Base-by-base conservation (phyloP, 2,797 vertebrate genomes). In the Emys orbicularis region DNA sequence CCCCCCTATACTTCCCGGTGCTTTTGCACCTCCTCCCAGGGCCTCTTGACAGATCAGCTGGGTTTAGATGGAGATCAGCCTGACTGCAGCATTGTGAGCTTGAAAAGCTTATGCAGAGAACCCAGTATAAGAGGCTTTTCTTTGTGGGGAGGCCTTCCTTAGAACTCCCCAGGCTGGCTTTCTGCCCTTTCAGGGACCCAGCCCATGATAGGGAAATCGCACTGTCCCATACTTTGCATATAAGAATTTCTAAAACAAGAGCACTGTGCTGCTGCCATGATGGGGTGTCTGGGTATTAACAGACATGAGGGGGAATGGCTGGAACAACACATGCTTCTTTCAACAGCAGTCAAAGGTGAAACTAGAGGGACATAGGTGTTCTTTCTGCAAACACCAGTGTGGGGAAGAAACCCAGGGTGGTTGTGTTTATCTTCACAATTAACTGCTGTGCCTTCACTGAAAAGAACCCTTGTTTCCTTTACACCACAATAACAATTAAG, bases 201-300 rank as follows among this genome's bases (percentile, higher is more conserved):
- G 68, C 68, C 23, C 23, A 3, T 0, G 2, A 3, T 3, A 31
- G n/a, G 12, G 13, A 57, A 6, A 1, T 84, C 18, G 11, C 34
- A 72, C 16, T 0, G 0, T 21, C 44, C 54, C 37, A 6, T 56
- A 12, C 27, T 92, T 0, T 0, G 10, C 29, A 87, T 44, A 2
- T 37, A 21, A 3, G 7, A 53, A 56, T 21, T 74, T 77, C 65
- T 76, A 68, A 29, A 68, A 37, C 34, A 3, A 31, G 16, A 31
- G 16, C 72, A 1, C 15, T 2, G 50, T 15, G 80, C 29, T 3
- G 0, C 2, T 5, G 23, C 21, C 19, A 25, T 37, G 8, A 3
- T 31, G 2, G 2, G 23, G n/a, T 52, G 53, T 11, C 44, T 2
- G 10, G 27, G 61, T 2, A 5, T 41, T 12, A 37, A 12, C 65